A percentile compares a stretch with the other conserved stretches of the same genome.
These are phyloP conservation scores for Rhombomys opimus DNA, from an alignment of 2,113 vertebrate genomes.

Conservation along the genomic window DNA sequence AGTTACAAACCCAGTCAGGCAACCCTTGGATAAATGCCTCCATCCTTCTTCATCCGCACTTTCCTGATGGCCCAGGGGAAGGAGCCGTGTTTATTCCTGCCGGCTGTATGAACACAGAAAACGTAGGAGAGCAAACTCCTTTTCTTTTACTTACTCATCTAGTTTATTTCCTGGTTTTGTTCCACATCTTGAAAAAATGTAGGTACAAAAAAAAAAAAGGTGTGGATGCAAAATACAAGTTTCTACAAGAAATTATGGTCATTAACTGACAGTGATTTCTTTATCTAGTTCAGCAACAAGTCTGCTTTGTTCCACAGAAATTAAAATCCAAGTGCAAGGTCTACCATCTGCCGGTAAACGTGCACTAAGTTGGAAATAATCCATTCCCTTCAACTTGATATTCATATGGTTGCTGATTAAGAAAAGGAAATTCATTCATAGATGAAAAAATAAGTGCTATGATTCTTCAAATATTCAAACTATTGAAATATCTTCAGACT, in stretches of 20 bases:
- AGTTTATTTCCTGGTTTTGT: neutral
- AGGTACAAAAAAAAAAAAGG: neutral
- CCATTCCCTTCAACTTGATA: neutral
- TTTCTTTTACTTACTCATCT: neutral
- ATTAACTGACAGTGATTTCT: neutral
- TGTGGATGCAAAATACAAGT: neutral
- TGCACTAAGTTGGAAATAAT: neutral
- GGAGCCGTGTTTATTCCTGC: neutral
- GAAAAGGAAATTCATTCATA: neutral
- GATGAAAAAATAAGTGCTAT: neutral
- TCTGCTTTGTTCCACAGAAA: neutral
- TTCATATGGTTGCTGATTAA: neutral
- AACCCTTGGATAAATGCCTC: neutral
- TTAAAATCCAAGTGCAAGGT: neutral
- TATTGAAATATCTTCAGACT: neutral
- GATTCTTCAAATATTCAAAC: conserved; percentile 19
- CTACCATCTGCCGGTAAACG: accelerated
- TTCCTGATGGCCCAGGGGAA: neutral
- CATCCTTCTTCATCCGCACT: conserved; percentile 27
- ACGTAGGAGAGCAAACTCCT: conserved; percentile 15
- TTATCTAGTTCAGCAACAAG: neutral
- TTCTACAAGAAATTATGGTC: neutral
- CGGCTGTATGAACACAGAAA: neutral
- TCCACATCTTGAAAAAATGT: neutral
- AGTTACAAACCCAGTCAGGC: neutral